Conservation (phyloP, 2,888 invertebrate species). For the Lumbricus terrestris region DNA sequence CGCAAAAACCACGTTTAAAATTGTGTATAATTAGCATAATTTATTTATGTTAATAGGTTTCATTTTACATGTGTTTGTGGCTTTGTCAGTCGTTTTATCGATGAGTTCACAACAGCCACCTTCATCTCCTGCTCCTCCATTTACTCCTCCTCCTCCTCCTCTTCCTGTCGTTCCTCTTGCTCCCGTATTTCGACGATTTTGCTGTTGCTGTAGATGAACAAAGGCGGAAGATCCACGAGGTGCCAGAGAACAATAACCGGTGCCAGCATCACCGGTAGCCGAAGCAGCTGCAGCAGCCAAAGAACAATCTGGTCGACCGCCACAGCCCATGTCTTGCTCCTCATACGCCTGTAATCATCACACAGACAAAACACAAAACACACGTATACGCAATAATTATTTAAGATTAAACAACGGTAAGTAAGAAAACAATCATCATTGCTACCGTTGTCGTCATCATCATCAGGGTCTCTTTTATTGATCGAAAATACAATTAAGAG, state of each 20-base stretch:
- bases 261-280: neutral
- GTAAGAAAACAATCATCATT: neutral
- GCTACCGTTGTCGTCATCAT: slow-evolving; percentile 4
- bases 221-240: neutral
- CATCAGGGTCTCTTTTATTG: neutral
- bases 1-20: too few species aligned
- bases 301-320: neutral
- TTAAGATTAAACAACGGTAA: neutral
- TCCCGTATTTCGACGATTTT: neutral
- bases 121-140: neutral
- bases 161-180: neutral
- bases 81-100: neutral
- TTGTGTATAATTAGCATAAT: neutral
- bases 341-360: neutral
- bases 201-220: neutral
- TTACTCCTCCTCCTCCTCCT: neutral
- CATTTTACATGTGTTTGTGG: neutral
- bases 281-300: neutral
- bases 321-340: neutral
- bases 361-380: neutral
- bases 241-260: neutral
- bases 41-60: neutral
- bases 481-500: too few species aligned
- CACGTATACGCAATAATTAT: neutral
- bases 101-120: neutral